Percentiles rank a stretch among this genome's conserved stretches.
These are phyloP conservation scores for Podarcis siculus DNA, from an alignment of 2,797 vertebrate genomes.

Conservation along the genomic window DNA sequence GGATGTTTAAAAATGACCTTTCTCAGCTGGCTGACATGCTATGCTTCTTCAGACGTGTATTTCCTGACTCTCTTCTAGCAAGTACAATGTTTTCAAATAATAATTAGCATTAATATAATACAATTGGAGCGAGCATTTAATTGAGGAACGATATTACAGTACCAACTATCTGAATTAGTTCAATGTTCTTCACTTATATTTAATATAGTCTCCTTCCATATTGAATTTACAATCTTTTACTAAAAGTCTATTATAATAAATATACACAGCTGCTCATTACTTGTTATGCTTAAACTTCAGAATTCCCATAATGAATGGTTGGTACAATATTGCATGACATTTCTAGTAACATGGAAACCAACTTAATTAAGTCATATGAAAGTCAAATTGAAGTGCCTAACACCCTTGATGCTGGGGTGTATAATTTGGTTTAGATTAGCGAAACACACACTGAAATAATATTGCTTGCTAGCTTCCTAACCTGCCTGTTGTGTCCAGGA, in stretches of 20 bases:
- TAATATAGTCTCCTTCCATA: constrained; percentile 52
- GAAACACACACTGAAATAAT: constrained; percentile 61
- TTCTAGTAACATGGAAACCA: constrained; percentile 54
- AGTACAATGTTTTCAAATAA: background rate
- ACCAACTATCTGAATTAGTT: constrained; percentile 33
- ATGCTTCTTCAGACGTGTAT: constrained; percentile 33
- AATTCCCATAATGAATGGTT: constrained; percentile 61
- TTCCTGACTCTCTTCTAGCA: constrained; percentile 17
- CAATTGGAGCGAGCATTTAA: constrained; percentile 35
- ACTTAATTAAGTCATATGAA: constrained; percentile 56
- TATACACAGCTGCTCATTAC: constrained; percentile 47
- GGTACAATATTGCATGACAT: constrained; percentile 42
- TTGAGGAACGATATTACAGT: constrained; percentile 55
- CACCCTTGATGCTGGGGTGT: constrained; percentile 56
- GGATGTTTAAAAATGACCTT: background rate
- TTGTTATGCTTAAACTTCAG: constrained; percentile 60
- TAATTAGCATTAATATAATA: constrained; percentile 27
- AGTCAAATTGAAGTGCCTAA: constrained; percentile 47
- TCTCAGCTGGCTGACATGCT: background rate
- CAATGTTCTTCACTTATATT: constrained; percentile 52
- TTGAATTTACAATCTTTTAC: constrained; percentile 52
- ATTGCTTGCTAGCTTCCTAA: constrained; percentile 51
- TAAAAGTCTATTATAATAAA: constrained; percentile 60
- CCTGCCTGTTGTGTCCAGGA: constrained; percentile 38
- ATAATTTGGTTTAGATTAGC: constrained; percentile 47